Evolutionary conservation across 1,140 invertebrate genomes (phyloP), one percentile per base, ranked within the genome.

Genomic region (Aplysia californica): DNA sequence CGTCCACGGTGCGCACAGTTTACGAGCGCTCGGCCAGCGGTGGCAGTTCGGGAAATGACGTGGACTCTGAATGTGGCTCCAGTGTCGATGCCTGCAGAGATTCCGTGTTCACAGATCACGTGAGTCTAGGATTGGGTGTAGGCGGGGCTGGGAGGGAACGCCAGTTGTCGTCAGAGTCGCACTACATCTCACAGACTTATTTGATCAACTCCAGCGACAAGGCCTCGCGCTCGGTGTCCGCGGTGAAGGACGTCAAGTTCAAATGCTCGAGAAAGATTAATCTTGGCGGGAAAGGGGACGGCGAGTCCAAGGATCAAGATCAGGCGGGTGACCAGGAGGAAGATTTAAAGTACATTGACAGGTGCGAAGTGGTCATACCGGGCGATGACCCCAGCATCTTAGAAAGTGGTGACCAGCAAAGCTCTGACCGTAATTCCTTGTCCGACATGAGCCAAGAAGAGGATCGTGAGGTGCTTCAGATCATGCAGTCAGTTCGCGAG

Each of bases 131-230:
- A 61, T 6, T 18, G 6, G 6, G 18, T 6, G 58, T 23, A 6
- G 58, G 26, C 58, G 58, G 58, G 10, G 58, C 29, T 10, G 18
- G 10, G 58, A 6, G 29, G 18, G 20, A 6, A 6, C 58, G 29
- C 18, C 6, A 26, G 6, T 26, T 23, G 41, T 41, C 29, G 4
- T 75, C 72, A 0, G 72, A 75, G 15, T 75, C 72, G 6, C 55
- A 75, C 35, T 75, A 75, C 39, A 75, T 75, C 29, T 65, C 58
- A 2, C 72, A 75, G 31, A 65, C 59, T 4, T 75, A 75, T 31
- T 26, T 50, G 20, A 55, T 75, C 59, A 66, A 31, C 29, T 29
- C 59, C 20, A n/a, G 35, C 20, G 70, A 61, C 0, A 21, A 0
- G 1, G 21, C 72, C 31, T 50, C 72, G 26, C 29, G 21, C 18